Base-by-base conservation (phyloP, 2,797 vertebrate genomes). In the Muscicapa comitata region DNA sequence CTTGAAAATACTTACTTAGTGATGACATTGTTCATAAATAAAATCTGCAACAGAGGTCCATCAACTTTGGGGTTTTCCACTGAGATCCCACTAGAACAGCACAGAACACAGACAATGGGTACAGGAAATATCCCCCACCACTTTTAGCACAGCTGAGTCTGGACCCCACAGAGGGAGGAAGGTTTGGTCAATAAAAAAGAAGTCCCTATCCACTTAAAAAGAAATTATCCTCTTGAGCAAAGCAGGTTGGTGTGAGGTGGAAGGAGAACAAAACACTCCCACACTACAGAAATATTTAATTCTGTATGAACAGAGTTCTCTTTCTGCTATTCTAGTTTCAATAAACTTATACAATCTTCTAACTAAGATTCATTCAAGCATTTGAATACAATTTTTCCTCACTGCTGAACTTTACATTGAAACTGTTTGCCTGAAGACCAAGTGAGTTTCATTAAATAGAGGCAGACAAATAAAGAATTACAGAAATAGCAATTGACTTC, bases 1-100 rank as follows among this genome's bases (percentile, higher is more conserved):
- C 43, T 43, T 51, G 23, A 26, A 43, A 51, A 59, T 65, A 90
- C 88, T 98, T 98, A 99, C 99, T 99, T 99, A 90, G 99, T 99
- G 94, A 99, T 98, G 29, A 94, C 94, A 96, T 99, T 99, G 98
- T 99, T 99, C 96, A 99, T 98, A 95, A 99, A 99, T 62, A 99
- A 98, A 96, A 99, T 98, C 93, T 99, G 99, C 84, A 99, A 97
- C 81, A 99, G 97, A 29, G 99, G 99, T 26, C 99, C 99, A 88
- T 99, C 99, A 11, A 97, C 77, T 95, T 98, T 99, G 82, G 98
- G 96, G 94, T 98, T 98, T 62, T 98, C 98, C 81, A 99, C 73
- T 40, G 96, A 97, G 93, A 99, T 97, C n/a, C 98, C 98, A 92
- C 99, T 99, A 93, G 76, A 97, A 91, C 45, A 96, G 76, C 86